Evolutionary conservation across 2,113 vertebrate genomes (phyloP).

Genomic region (Nematolebias whitei): DNA sequence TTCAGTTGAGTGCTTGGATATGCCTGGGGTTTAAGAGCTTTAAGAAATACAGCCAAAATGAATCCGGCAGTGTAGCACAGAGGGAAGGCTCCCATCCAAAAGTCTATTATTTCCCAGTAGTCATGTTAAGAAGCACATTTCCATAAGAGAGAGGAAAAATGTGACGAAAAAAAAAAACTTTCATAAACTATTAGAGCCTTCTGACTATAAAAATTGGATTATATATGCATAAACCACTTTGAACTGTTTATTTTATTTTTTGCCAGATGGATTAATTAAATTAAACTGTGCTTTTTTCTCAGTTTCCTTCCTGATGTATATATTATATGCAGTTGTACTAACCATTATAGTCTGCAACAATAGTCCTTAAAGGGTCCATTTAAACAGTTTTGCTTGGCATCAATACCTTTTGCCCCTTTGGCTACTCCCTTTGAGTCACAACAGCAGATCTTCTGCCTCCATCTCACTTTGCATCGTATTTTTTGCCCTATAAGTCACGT

Average conservation of each 20-base stretch:
- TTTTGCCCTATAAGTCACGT: too few relatives aligned
- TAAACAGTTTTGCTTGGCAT: too few relatives aligned
- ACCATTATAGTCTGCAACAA: too few relatives aligned
- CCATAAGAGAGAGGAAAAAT: slow-evolving; percentile 6
- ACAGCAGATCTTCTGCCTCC: too few relatives aligned
- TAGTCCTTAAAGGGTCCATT: too few relatives aligned
- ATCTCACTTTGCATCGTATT: too few relatives aligned
- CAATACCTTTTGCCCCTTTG: too few relatives aligned
- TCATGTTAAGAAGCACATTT: slow-evolving; percentile 25
- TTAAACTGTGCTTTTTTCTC: not conserved
- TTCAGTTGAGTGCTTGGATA: slow-evolving; percentile 60
- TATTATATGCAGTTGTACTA: too few relatives aligned
- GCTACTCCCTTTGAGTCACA: too few relatives aligned
- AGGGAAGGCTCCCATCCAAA: slow-evolving; percentile 58
- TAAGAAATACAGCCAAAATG: slow-evolving; percentile 68
- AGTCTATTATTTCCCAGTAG: slow-evolving; percentile 65
- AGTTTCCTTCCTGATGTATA: too few relatives aligned
- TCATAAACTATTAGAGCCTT: slow-evolving; percentile 30
- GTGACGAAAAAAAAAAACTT: not conserved
- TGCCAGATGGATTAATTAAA: not conserved
- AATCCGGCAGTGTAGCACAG: slow-evolving; percentile 61
- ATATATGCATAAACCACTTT: slow-evolving; percentile 12
- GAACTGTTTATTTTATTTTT: not conserved
- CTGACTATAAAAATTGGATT: slow-evolving; percentile 13
- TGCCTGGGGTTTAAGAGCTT: slow-evolving; percentile 57